These are phyloP conservation scores for Catocala sponsa DNA, from an alignment of 2,888 invertebrate genomes.

Conservation along the genomic window DNA sequence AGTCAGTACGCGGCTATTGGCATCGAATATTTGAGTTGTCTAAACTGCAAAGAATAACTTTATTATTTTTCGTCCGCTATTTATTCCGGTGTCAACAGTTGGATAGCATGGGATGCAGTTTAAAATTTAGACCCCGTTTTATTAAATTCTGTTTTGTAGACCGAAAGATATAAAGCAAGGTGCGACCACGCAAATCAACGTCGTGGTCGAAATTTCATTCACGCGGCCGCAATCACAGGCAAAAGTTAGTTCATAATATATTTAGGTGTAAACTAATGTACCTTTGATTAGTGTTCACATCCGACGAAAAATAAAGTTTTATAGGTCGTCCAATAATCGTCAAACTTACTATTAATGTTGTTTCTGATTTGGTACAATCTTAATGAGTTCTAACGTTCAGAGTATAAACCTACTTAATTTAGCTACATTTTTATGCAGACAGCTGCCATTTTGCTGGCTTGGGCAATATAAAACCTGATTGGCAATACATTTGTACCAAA, in stretches of 20 bases:
- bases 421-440: conserved; percentile 1
- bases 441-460: neutral
- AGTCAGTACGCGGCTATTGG: too few species aligned
- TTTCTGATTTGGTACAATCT: neutral
- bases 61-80: too few species aligned
- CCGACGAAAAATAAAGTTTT: conserved; percentile 4
- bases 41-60: too few species aligned
- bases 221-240: too few species aligned
- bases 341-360: neutral
- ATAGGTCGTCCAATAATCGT: conserved; percentile 12
- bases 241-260: neutral
- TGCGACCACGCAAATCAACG: too few species aligned
- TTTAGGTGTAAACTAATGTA: neutral
- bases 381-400: conserved; percentile 2
- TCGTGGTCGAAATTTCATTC: too few species aligned
- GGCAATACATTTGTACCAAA: neutral
- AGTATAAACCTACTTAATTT: neutral
- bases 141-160: too few species aligned
- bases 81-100: too few species aligned
- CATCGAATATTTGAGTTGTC: too few species aligned
- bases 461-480: neutral
- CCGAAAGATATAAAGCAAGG: too few species aligned
- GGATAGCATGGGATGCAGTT: too few species aligned
- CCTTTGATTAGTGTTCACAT: neutral
- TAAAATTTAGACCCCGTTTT: too few species aligned